Base-by-base conservation (phyloP, 2,888 invertebrate genomes). In the Parelbella ahira region DNA sequence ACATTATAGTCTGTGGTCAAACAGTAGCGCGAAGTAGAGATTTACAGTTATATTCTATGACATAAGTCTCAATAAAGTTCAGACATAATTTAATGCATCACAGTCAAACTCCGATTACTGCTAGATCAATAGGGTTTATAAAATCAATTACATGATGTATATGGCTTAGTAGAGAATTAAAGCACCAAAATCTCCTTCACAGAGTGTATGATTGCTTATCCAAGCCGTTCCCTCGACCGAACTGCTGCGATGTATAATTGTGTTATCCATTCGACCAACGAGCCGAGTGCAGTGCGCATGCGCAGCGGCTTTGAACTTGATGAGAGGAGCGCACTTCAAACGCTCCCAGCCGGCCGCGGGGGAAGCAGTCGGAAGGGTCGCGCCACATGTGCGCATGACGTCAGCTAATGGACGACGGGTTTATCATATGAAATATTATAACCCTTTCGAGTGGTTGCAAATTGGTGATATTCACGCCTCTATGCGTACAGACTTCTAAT, bases 221-320 rank as follows among this genome's bases (percentile, higher is more conserved):
- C 12, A 12, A 8, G 7, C 15, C 15, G 4, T 27, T 19, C 12
- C 6, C 5, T 19, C 15, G 5, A 19, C 8, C 8, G 8, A 21
- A 32, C n/a, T n/a, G n/a, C n/a, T n/a, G n/a, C n/a, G n/a, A 39
- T 11, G 20, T 13, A n/a, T 24, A 33, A 33, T 27, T 27, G 33
- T 25, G 11, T 28, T 41, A 41, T 27, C 21, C 19, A 21, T 1
- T 34, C 12, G 7, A 21, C 11, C 5, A 20, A 27, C 18, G 24
- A 24, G 15, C 7, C 4, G 33, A 27, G 27, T 33, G 32, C 7
- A 6, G 10, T 37, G 37, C 18, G 37, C 48, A 43, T 39, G 41
- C 41, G 41, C 41, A 41, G 23, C 30, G 41, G n/a, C 33, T 41
- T 41, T 41, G 41, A 41, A 41, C 41, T 41, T 41, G 39, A 27